Percentiles rank a stretch among this genome's conserved stretches.
Evolutionary conservation across 2,888 invertebrate species (phyloP).

Genomic region (Trachelus iudaicus): DNA sequence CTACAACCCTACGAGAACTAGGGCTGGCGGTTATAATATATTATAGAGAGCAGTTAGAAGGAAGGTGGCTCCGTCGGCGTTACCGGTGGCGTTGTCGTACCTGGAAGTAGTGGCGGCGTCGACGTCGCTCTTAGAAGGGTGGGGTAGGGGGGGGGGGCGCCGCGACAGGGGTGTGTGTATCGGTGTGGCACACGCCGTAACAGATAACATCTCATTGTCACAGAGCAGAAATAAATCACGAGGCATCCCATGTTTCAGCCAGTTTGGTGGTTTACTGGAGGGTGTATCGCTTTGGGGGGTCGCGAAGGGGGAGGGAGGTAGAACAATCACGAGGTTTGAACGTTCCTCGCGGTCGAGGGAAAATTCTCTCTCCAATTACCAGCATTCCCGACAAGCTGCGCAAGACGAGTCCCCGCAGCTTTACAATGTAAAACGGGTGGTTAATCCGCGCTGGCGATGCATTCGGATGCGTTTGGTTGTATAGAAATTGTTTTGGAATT

Average conservation of each 20-base stretch:
- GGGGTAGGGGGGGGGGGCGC: not conserved
- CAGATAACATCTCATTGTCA: constrained; percentile 61
- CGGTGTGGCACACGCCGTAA: constrained; percentile 42
- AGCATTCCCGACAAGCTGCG: constrained; percentile 34
- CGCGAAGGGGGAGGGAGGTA: constrained; percentile 46
- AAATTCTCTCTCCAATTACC: constrained; percentile 48
- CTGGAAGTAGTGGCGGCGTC: constrained; percentile 24
- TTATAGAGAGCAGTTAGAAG: constrained; percentile 22
- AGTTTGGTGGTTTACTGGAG: not conserved
- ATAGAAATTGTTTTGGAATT: too few relatives aligned
- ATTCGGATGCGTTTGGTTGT: too few relatives aligned
- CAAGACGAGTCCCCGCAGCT: constrained; percentile 26
- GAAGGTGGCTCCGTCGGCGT: constrained; percentile 25
- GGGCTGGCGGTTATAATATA: constrained; percentile 30
- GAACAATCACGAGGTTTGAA: constrained; percentile 39
- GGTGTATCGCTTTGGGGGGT: constrained; percentile 32
- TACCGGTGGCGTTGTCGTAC: constrained; percentile 27
- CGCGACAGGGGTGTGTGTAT: constrained; percentile 21
- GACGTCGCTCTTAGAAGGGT: constrained; percentile 10
- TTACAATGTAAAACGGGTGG: constrained; percentile 28
- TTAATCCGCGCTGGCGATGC: too few relatives aligned
- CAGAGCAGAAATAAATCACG: constrained; percentile 53
- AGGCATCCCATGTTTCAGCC: not conserved
- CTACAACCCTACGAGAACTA: constrained; percentile 10
- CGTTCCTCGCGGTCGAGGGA: constrained; percentile 36